These are phyloP conservation scores for Leucoma salicis DNA, from an alignment of 2,888 invertebrate species.

Conservation along the genomic window DNA sequence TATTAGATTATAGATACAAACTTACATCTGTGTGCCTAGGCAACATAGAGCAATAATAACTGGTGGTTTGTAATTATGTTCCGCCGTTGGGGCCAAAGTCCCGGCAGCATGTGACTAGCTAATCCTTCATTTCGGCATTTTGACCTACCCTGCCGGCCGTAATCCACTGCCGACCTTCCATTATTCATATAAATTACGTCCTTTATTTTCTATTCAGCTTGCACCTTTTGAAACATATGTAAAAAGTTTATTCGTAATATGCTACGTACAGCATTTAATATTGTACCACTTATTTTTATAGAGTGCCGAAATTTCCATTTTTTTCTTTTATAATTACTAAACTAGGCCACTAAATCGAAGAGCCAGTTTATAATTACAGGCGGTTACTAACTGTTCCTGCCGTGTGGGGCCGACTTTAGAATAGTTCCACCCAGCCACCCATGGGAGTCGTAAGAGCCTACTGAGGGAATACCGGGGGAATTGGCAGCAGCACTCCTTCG, in stretches of 20 bases:
- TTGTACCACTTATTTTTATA: neutral
- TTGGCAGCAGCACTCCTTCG: no score
- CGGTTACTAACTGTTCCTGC: no score
- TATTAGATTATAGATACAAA: slow-evolving; percentile 13
- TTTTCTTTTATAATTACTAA: no score
- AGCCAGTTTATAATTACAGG: no score
- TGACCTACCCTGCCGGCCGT: slow-evolving; percentile 20
- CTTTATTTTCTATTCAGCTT: slow-evolving; percentile 40
- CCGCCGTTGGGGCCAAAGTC: slow-evolving; percentile 6
- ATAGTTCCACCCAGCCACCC: no score
- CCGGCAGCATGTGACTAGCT: slow-evolving; percentile 14
- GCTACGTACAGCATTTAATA: slow-evolving; percentile 3
- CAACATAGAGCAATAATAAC: slow-evolving; percentile 15
- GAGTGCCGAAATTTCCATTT: neutral
- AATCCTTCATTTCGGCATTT: slow-evolving; percentile 34
- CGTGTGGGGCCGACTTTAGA: no score
- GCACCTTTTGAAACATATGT: slow-evolving; percentile 23
- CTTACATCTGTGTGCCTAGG: slow-evolving; percentile 13
- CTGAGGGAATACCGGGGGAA: no score
- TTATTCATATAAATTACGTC: slow-evolving; percentile 37
- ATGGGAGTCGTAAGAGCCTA: no score
- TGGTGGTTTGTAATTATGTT: slow-evolving; percentile 17
- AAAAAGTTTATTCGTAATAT: no score
- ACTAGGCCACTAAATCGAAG: no score
- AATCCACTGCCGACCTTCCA: slow-evolving; percentile 24